Evolutionary conservation across 2,888 invertebrate species (phyloP), one percentile per base, ranked within the genome.

Genomic region (Catonia carolina): DNA sequence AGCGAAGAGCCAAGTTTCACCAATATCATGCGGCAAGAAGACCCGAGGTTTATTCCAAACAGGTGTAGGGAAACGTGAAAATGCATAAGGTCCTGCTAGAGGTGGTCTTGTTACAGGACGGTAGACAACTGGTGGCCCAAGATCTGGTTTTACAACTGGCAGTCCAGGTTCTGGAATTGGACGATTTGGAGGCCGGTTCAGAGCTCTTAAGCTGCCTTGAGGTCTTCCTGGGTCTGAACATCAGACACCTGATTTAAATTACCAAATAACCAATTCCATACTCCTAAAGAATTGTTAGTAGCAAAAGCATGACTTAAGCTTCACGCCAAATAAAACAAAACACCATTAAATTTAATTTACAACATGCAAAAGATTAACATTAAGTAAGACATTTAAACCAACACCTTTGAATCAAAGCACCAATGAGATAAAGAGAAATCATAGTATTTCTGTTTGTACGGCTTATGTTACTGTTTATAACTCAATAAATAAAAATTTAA

Each of bases 1-100:
- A 67, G 83, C 77, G 72, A 90, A 89, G 69, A 91, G 80, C 91
- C 92, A 92, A 39, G 92, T 90, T 56, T 82, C 77, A 36, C 80
- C 81, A 39, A 88, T 81, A 62, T 83, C 76, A 68, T 83, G 78
- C 68, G 84, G 82, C 64, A 90, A 81, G 75, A 86, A 88, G 67
- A 89, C 83, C 62, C 89, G 82, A 37, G 91, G 91, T 67, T 84
- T 82, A 69, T 83, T 82, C 83, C 85, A 84, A 62, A 79, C 78
- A 31, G 90, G 89, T 63, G 84, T 78, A 33, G 92, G 93, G 64
- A 91, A 83, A 56, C 89, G 80, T 67, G 91, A 91, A 77, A 92
- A 93, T 56, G 92, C 92, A 72, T 89, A 93, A 27, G 91, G 92
- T 23, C 92, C 93, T 15, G 90, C 91, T 65, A 86, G 74, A 12